These are phyloP conservation scores for Ictalurus furcatus DNA, from an alignment of 2,113 vertebrate genomes.

Conservation along the genomic window DNA sequence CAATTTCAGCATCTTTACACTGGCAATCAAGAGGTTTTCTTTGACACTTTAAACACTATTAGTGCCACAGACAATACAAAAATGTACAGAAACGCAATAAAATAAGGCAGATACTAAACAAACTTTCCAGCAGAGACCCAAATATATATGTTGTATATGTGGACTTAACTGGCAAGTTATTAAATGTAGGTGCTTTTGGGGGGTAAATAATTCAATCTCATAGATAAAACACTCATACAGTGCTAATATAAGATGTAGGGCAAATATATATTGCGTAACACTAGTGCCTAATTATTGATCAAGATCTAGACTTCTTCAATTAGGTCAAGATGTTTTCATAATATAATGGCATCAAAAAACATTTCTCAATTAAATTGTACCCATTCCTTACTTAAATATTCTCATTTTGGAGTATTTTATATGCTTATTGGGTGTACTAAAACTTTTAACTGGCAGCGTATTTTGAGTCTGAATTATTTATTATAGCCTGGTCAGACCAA, in stretches of 20 bases:
- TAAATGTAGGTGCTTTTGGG: background rate
- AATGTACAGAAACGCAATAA: background rate
- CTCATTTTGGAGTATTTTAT: background rate
- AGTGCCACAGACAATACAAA: background rate
- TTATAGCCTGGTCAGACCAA: background rate
- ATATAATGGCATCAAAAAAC: background rate
- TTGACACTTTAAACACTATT: background rate
- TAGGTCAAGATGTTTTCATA: background rate
- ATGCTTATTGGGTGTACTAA: background rate
- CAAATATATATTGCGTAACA: background rate
- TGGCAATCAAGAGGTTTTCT: background rate
- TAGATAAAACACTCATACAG: background rate
- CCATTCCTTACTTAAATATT: background rate
- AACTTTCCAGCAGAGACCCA: background rate
- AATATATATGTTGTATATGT: background rate
- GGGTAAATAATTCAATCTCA: background rate
- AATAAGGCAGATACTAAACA: background rate
- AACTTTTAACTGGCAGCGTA: background rate
- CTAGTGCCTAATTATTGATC: background rate
- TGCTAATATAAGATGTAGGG: background rate
- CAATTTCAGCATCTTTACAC: constrained; percentile 16
- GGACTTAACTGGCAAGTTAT: background rate
- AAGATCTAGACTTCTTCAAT: background rate
- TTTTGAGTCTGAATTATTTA: constrained; percentile 19
- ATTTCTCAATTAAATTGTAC: background rate